phyloP scores from a whole-genome alignment of 2,888 invertebrate genomes.

The Scaptomyza caliginosa region DNA sequence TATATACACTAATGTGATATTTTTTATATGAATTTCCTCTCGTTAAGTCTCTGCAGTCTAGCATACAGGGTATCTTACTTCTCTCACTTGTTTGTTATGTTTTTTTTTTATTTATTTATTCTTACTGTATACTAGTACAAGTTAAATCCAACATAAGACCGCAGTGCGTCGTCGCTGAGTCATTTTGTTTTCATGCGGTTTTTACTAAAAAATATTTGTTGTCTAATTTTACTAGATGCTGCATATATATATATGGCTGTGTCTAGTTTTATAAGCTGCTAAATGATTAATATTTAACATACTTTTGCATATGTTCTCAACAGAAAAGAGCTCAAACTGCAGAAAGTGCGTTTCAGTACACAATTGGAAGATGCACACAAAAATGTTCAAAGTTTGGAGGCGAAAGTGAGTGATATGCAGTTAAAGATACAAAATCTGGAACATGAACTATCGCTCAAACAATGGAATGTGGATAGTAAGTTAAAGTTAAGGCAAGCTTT shows the following conservation, averaged over 20 bases:
- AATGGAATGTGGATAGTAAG: constrained; percentile 84
- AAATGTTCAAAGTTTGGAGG: constrained; percentile 79
- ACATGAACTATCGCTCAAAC: constrained; percentile 82
- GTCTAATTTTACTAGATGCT: constrained; percentile 31
- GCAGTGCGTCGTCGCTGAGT: constrained; percentile 59
- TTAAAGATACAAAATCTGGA: constrained; percentile 82
- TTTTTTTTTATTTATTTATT: constrained; percentile 27
- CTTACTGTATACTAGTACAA: constrained; percentile 8
- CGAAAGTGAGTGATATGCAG: constrained; percentile 81
- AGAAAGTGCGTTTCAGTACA: constrained; percentile 81
- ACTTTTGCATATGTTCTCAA: neutral
- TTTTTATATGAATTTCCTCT: neutral
- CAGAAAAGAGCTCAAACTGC: constrained; percentile 83
- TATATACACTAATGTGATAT: too few species aligned
- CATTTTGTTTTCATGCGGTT: constrained; percentile 50
- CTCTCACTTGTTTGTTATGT: constrained; percentile 17
- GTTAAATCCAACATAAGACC: constrained; percentile 29
- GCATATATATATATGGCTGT: neutral
- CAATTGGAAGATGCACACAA: constrained; percentile 83
- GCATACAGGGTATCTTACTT: neutral
- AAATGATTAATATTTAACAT: neutral
- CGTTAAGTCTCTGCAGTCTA: neutral
- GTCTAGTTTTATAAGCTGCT: constrained; percentile 41
- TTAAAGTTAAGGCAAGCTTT: neutral
- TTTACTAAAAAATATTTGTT: constrained; percentile 45